These are phyloP conservation scores for Amblyornis subalaris DNA, from an alignment of 2,113 vertebrate species.

Conservation along the genomic window DNA sequence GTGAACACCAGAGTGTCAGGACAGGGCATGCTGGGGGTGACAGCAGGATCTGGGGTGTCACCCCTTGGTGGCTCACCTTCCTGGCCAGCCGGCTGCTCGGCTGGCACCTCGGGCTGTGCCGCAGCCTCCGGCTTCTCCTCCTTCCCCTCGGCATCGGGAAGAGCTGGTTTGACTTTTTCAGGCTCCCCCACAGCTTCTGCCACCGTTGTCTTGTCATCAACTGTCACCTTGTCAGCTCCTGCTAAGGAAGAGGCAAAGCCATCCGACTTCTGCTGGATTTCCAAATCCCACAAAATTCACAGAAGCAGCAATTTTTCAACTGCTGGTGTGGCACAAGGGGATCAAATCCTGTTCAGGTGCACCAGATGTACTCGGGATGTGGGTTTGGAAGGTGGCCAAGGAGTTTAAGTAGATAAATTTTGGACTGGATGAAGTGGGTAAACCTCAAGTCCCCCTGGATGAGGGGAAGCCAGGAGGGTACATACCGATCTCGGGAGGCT, in stretches of 20 bases:
- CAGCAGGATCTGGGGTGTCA: not conserved
- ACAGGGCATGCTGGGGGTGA: not conserved
- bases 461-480: not conserved
- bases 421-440: not conserved
- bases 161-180: not conserved
- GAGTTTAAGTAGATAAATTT: accelerated
- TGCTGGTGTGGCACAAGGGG: not conserved
- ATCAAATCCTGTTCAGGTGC: accelerated
- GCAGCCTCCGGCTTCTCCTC: not conserved
- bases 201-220: not conserved
- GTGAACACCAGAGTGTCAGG: accelerated
- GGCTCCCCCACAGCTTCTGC: not conserved
- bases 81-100: not conserved
- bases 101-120: not conserved
- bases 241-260: not conserved
- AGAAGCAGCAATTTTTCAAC: not conserved
- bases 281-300: not conserved
- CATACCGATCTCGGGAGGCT: not conserved
- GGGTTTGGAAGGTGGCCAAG: not conserved
- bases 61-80: not conserved
- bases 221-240: not conserved
- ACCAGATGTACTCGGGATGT: accelerated
- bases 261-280: not conserved
- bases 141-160: accelerated
- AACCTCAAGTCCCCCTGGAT: not conserved